Percentiles rank a stretch among this genome's conserved stretches.
These are phyloP conservation scores for Parazoanthus swiftii DNA, from an alignment of 92 coral and sea anemone genomes.

Conservation along the genomic window DNA sequence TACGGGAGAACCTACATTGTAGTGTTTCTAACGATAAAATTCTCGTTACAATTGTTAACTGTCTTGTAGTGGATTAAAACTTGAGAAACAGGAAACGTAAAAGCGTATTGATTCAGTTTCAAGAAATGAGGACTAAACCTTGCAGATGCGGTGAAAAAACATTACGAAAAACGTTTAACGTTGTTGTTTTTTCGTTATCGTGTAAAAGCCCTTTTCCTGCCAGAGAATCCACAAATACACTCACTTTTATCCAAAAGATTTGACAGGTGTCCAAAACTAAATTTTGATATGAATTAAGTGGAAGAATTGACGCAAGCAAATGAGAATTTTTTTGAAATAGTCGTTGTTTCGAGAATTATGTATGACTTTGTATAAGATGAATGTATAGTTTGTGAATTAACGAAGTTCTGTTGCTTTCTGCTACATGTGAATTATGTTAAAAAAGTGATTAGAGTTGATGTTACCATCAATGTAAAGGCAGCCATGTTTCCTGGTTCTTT, in stretches of 20 bases:
- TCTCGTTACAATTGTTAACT: background rate
- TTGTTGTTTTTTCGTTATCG: background rate
- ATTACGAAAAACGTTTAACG: background rate
- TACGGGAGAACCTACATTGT: background rate
- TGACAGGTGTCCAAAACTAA: background rate
- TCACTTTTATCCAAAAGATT: background rate
- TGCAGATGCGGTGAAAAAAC: background rate
- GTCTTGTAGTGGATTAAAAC: background rate
- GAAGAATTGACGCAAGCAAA: background rate
- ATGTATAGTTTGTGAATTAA: too few relatives aligned
- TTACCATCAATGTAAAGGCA: background rate
- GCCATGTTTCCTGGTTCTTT: background rate
- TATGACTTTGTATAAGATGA: too few relatives aligned
- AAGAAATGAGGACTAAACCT: background rate
- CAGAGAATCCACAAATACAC: background rate
- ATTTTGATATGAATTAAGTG: background rate
- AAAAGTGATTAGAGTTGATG: too few relatives aligned
- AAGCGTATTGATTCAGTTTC: background rate
- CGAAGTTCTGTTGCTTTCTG: too few relatives aligned
- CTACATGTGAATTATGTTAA: too few relatives aligned
- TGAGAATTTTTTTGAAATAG: too few relatives aligned
- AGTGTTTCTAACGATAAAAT: background rate
- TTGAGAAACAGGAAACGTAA: background rate
- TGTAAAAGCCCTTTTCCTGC: background rate
- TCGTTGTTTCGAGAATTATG: too few relatives aligned